Conservation (phyloP, 30 jellyfish, hydroid and myxozoan species). For the Aurelia sp. region DNA sequence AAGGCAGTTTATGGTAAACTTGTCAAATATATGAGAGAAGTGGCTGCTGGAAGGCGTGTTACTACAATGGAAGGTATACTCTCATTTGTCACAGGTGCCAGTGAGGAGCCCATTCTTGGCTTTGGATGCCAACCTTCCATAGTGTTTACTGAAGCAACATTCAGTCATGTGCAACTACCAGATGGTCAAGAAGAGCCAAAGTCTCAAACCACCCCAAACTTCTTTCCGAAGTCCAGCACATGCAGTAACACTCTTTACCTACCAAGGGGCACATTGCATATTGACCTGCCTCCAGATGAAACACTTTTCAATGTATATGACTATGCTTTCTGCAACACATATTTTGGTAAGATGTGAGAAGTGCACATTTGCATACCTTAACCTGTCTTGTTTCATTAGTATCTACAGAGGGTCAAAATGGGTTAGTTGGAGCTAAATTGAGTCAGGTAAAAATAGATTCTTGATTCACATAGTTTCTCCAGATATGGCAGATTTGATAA, state of each 20-base stretch:
- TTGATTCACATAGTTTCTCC: no score
- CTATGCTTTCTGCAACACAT: not conserved
- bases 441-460: no score
- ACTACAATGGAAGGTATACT: constrained; percentile 5
- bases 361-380: no score
- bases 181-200: constrained; percentile 9
- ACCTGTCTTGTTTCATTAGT: no score
- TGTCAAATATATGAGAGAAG: constrained; percentile 27
- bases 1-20: constrained; percentile 35
- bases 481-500: no score
- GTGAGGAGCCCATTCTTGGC: constrained; percentile 62
- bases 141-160: not conserved
- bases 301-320: constrained; percentile 19
- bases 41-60: constrained; percentile 44
- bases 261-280: constrained; percentile 39
- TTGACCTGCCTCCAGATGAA: constrained; percentile 21
- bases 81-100: constrained; percentile 47
- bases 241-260: constrained; percentile 32
- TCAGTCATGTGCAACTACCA: not conserved
- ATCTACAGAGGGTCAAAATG: no score
- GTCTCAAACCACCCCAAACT: not conserved
- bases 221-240: constrained; percentile 41
- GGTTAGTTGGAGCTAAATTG: no score
- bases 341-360: constrained; percentile 28
- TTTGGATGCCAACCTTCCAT: constrained; percentile 33